phyloP scores from a whole-genome alignment of 2,797 vertebrate genomes.

The Lutjanus campechanus region DNA sequence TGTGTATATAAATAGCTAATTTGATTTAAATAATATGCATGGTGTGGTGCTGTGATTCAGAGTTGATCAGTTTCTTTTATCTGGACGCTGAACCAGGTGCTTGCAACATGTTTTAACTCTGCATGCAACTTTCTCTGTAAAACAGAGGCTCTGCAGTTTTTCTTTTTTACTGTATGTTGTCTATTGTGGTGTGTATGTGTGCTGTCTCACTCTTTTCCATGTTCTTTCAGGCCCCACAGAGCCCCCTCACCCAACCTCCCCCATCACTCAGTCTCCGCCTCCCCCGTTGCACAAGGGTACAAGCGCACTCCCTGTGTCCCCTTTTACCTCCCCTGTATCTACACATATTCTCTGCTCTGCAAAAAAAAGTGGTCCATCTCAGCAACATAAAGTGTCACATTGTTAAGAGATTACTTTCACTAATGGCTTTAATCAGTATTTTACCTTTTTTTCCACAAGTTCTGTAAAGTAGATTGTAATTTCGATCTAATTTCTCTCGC shows the following conservation, averaged over 20 bases:
- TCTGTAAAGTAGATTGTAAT: background rate
- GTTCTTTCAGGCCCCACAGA: slow-evolving; percentile 89
- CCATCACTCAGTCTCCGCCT: slow-evolving; percentile 86
- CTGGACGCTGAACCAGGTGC: too few species aligned
- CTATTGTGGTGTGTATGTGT: slow-evolving; percentile 42
- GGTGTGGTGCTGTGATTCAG: slow-evolving; percentile 12
- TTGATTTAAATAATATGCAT: slow-evolving; percentile 32
- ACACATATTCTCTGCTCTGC: slow-evolving; percentile 1
- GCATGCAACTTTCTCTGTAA: slow-evolving; percentile 22
- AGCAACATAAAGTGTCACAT: background rate
- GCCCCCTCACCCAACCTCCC: slow-evolving; percentile 87
- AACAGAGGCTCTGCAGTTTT: slow-evolving; percentile 8
- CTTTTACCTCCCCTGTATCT: slow-evolving; percentile 24
- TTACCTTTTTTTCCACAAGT: background rate
- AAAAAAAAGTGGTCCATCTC: slow-evolving; percentile 44
- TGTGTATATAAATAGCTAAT: background rate
- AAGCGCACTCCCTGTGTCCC: slow-evolving; percentile 79
- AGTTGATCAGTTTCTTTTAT: too few species aligned
- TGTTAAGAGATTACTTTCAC: background rate
- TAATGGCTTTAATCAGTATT: too few species aligned
- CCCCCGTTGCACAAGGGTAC: slow-evolving; percentile 90
- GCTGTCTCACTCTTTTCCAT: slow-evolving; percentile 83
- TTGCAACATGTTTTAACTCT: slow-evolving; percentile 3
- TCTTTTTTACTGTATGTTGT: slow-evolving; percentile 8
- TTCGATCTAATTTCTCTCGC: background rate